Evolutionary conservation across 2,888 invertebrate genomes (phyloP).

Genomic region (Tricholauxania praeusta): DNA sequence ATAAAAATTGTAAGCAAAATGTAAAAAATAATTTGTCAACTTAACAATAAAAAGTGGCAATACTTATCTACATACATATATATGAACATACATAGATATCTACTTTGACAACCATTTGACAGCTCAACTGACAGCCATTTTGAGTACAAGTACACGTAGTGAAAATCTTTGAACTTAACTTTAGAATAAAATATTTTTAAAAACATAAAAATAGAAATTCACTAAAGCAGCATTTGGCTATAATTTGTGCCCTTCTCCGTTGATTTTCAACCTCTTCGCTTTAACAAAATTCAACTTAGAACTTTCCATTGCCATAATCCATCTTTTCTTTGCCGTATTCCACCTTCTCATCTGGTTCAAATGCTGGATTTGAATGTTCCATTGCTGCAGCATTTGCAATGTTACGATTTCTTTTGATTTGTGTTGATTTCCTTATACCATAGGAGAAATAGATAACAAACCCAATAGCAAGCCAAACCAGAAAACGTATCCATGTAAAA

Average conservation of each 20-base stretch:
- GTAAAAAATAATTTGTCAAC: slow-evolving; percentile 17
- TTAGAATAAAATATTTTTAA: slow-evolving; percentile 12
- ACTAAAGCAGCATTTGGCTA: neutral
- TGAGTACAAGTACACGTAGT: neutral
- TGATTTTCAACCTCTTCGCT: neutral
- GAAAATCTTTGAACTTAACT: neutral
- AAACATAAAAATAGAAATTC: neutral
- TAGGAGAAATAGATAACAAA: slow-evolving; percentile 88
- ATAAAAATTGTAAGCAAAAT: slow-evolving; percentile 2
- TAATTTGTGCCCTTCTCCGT: neutral
- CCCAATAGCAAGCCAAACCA: slow-evolving; percentile 87
- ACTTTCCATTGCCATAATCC: neutral
- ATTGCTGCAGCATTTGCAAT: slow-evolving; percentile 52
- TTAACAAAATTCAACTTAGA: neutral
- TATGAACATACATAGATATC: neutral
- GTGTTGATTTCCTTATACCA: slow-evolving; percentile 82
- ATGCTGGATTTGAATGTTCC: slow-evolving; percentile 57
- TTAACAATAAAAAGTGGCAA: neutral
- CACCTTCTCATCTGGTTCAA: slow-evolving; percentile 60
- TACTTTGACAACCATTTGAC: slow-evolving; percentile 7
- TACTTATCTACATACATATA: neutral
- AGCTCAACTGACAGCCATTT: neutral
- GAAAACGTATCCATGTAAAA: slow-evolving; percentile 90
- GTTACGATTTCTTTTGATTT: slow-evolving; percentile 67
- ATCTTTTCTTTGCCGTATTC: slow-evolving; percentile 52